phyloP scores from a whole-genome alignment of 2,888 invertebrate species.

The Oscheius sp. region DNA sequence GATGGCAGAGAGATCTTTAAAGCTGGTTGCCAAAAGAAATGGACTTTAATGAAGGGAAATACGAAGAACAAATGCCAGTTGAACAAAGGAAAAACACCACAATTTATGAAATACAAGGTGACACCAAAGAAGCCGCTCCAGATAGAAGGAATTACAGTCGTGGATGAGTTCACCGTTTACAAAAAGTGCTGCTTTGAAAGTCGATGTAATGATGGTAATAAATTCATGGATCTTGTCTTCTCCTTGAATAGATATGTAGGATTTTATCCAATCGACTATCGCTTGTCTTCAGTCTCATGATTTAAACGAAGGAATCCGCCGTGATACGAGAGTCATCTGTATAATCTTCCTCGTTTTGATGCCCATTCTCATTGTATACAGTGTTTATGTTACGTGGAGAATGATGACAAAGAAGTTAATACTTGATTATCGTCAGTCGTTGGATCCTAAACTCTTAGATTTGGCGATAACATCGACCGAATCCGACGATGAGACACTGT shows the following conservation, averaged over 20 bases:
- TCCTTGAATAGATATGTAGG: no score
- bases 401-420: not conserved
- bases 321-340: not conserved
- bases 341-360: not conserved
- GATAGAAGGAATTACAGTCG: not conserved
- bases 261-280: no score
- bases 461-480: not conserved
- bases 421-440: conserved; percentile 1
- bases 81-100: not conserved
- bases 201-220: no score
- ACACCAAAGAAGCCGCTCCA: not conserved
- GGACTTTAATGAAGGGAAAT: not conserved
- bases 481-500: not conserved
- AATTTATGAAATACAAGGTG: not conserved
- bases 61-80: not conserved
- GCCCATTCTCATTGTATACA: not conserved
- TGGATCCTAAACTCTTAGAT: not conserved
- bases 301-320: no score
- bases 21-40: not conserved
- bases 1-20: no score
- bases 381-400: not conserved
- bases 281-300: no score
- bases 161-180: not conserved
- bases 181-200: conserved; percentile 10
- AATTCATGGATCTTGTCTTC: no score